phyloP scores from a whole-genome alignment of 2,797 vertebrate species.

The Sebastolobus alascanus region DNA sequence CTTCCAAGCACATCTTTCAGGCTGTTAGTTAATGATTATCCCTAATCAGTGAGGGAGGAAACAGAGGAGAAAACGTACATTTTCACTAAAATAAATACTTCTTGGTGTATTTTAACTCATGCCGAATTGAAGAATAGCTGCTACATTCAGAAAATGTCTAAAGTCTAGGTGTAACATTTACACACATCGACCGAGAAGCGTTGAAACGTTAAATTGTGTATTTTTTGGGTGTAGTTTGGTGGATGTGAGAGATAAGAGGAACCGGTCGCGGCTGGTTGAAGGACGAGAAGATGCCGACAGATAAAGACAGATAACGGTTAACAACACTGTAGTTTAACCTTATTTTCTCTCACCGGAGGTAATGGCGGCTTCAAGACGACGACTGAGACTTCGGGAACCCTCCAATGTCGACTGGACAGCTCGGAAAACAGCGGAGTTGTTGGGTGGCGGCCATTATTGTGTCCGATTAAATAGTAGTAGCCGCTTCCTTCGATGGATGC shows the following conservation, averaged over 20 bases:
- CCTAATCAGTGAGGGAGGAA: background rate
- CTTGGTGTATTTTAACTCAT: background rate
- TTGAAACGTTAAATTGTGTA: rapidly evolving
- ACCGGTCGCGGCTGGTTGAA: background rate
- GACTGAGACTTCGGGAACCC: background rate
- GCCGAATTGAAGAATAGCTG: background rate
- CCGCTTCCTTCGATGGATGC: constrained; percentile 19
- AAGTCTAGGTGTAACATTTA: rapidly evolving
- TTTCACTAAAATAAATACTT: rapidly evolving
- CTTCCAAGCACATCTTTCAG: rapidly evolving
- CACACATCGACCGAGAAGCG: rapidly evolving
- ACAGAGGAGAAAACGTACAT: background rate
- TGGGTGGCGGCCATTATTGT: constrained; percentile 64
- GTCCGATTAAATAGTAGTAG: background rate
- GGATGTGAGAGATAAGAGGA: constrained; percentile 12
- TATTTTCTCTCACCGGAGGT: constrained; percentile 51
- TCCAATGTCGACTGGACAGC: background rate
- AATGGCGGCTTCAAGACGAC: constrained; percentile 37
- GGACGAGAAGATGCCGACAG: background rate
- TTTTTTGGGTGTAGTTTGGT: background rate
- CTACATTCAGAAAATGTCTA: rapidly evolving
- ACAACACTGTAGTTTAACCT: rapidly evolving
- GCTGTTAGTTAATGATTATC: background rate
- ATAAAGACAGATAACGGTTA: background rate
- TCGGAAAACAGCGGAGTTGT: rapidly evolving